A percentile compares a stretch with the other conserved stretches of the same genome.
phyloP scores from a whole-genome alignment of 2,113 vertebrate genomes.

The Megalops atlanticus region DNA sequence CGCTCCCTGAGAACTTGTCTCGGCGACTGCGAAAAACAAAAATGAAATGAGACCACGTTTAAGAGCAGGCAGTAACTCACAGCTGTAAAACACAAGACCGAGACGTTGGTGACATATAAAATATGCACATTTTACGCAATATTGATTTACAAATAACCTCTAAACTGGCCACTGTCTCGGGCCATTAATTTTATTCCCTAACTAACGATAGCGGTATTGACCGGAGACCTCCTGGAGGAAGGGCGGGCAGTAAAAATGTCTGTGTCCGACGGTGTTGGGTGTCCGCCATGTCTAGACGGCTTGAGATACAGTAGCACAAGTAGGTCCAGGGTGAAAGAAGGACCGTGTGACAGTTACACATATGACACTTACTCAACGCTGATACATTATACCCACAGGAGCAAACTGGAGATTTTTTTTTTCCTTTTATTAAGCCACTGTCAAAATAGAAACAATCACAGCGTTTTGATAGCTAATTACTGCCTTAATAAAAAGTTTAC shows the following conservation, averaged over 20 bases:
- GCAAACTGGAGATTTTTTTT: no score
- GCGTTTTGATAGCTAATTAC: no score
- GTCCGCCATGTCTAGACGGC: slow-evolving; percentile 1
- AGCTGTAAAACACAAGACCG: slow-evolving; percentile 11
- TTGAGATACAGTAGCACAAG: neutral
- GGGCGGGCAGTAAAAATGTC: neutral
- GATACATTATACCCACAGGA: no score
- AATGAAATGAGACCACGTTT: neutral
- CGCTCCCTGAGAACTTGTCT: neutral
- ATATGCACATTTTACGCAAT: slow-evolving; percentile 28
- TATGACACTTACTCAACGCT: no score
- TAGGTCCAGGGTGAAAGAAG: neutral
- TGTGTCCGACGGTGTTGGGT: neutral
- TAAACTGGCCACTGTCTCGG: slow-evolving; percentile 15
- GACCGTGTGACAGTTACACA: no score
- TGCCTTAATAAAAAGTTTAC: no score
- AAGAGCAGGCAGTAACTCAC: slow-evolving; percentile 21
- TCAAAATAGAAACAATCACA: no score
- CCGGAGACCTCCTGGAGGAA: neutral
- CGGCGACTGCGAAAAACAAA: neutral
- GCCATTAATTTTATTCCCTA: slow-evolving; percentile 15
- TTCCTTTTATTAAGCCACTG: no score
- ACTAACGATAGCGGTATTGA: slow-evolving; percentile 5
- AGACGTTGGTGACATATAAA: neutral
- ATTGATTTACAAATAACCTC: slow-evolving; percentile 29